Conservation (phyloP, 2,113 vertebrate genomes). For the Vulpes ferrilata region DNA sequence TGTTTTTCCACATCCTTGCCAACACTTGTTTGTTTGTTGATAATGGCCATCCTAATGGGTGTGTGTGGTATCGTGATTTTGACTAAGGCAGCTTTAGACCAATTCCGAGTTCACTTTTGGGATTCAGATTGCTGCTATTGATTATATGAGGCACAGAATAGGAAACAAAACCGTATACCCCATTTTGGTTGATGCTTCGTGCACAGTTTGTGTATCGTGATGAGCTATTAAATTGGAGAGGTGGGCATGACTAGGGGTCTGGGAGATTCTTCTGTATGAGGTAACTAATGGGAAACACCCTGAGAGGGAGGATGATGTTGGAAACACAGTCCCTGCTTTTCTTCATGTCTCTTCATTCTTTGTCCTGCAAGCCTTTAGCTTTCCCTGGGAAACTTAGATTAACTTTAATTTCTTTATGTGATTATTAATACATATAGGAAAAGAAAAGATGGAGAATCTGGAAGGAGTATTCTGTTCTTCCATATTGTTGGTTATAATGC, state of each 20-base stretch:
- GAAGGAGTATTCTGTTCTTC: not conserved
- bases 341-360: not conserved
- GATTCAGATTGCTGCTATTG: not conserved
- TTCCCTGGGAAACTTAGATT: not conserved
- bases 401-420: not conserved
- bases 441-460: not conserved
- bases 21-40: not conserved
- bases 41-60: not conserved
- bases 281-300: fast-evolving
- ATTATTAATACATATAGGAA: not conserved
- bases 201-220: not conserved
- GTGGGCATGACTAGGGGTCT: not conserved
- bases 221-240: not conserved
- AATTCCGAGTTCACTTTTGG: not conserved
- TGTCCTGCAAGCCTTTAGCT: not conserved
- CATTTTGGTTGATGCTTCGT: not conserved
- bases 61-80: not conserved
- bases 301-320: not conserved
- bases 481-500: not conserved
- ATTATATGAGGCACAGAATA: not conserved
- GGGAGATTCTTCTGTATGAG: not conserved
- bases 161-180: not conserved
- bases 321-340: not conserved
- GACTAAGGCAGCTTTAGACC: not conserved
- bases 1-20: not conserved